These are phyloP conservation scores for Drosophila anomalata DNA, from an alignment of 2,888 invertebrate species.

Conservation along the genomic window DNA sequence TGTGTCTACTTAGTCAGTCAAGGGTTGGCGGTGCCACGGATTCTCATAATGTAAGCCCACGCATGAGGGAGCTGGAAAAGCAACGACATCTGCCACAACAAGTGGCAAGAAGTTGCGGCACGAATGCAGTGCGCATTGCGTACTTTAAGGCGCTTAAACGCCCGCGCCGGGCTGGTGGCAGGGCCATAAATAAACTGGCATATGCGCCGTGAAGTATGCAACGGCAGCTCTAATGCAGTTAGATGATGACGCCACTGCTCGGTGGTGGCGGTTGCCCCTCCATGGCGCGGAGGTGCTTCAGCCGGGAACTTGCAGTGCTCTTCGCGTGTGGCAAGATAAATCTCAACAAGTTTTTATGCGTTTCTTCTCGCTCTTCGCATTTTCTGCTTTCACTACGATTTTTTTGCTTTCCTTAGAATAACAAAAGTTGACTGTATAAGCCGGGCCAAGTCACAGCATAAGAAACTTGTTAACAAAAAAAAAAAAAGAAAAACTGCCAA, in stretches of 20 bases:
- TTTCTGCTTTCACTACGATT: slow-evolving; percentile 25
- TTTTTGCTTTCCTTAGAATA: slow-evolving; percentile 37
- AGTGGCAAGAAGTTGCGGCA: slow-evolving; percentile 59
- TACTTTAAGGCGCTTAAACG: slow-evolving; percentile 76
- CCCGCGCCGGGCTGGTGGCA: slow-evolving; percentile 37
- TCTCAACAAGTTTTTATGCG: slow-evolving; percentile 77
- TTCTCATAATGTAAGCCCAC: slow-evolving; percentile 50
- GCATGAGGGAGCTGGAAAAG: slow-evolving; percentile 12
- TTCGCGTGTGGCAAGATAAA: slow-evolving; percentile 75
- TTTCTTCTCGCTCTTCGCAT: slow-evolving; percentile 38
- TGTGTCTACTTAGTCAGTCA: slow-evolving; percentile 45
- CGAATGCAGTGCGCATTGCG: slow-evolving; percentile 53
- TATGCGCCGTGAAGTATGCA: slow-evolving; percentile 66
- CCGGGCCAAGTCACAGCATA: slow-evolving; percentile 44
- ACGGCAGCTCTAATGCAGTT: slow-evolving; percentile 62
- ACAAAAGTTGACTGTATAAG: slow-evolving; percentile 72
- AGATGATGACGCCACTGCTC: slow-evolving; percentile 32
- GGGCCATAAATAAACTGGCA: slow-evolving; percentile 74
- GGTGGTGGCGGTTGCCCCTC: slow-evolving; percentile 11
- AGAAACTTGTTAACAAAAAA: slow-evolving; percentile 39
- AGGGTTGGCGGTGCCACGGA: slow-evolving; percentile 35
- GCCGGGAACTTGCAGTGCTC: slow-evolving; percentile 43
- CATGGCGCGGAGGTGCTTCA: slow-evolving; percentile 24
- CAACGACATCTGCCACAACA: slow-evolving; percentile 60
- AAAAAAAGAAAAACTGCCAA: slow-evolving; percentile 45